Conservation (phyloP, 1,140 invertebrate species). For the Drosophila cardini region DNA sequence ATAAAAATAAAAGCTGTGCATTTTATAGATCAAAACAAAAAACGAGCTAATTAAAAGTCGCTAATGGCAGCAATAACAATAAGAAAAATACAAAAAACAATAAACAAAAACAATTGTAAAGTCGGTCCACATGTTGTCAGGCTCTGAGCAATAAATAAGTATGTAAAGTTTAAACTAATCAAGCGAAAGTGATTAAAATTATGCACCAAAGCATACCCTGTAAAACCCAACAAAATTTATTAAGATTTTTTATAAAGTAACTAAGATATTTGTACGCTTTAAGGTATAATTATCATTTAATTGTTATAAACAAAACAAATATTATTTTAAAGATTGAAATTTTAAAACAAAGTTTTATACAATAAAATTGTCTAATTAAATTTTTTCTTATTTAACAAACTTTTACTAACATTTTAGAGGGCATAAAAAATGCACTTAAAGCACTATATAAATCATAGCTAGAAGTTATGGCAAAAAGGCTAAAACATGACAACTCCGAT, state of each 20-base stretch:
- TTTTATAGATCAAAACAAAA: constrained; percentile 46
- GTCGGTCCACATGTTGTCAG: constrained; percentile 17
- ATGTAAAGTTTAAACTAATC: constrained; percentile 10
- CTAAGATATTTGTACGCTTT: too few relatives aligned
- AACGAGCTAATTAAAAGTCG: constrained; percentile 65
- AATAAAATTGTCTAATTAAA: too few relatives aligned
- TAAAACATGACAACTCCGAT: constrained; percentile 30
- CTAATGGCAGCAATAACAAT: constrained; percentile 15
- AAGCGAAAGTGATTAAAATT: too few relatives aligned
- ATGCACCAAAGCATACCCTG: neutral
- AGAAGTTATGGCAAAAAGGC: constrained; percentile 58
- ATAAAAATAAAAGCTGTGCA: constrained; percentile 27
- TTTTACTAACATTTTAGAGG: neutral
- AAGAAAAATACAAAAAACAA: too few relatives aligned
- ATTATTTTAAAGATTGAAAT: too few relatives aligned
- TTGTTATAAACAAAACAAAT: too few relatives aligned
- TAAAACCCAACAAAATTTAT: too few relatives aligned
- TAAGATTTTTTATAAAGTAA: too few relatives aligned
- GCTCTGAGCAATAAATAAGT: neutral
- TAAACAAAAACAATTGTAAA: constrained; percentile 10
- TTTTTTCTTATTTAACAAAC: too few relatives aligned
- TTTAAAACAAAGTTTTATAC: too few relatives aligned
- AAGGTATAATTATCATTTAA: too few relatives aligned
- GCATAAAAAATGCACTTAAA: constrained; percentile 56
- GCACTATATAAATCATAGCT: constrained; percentile 71